phyloP scores from a whole-genome alignment of 2,888 invertebrate genomes.

The Camponotus fellah region DNA sequence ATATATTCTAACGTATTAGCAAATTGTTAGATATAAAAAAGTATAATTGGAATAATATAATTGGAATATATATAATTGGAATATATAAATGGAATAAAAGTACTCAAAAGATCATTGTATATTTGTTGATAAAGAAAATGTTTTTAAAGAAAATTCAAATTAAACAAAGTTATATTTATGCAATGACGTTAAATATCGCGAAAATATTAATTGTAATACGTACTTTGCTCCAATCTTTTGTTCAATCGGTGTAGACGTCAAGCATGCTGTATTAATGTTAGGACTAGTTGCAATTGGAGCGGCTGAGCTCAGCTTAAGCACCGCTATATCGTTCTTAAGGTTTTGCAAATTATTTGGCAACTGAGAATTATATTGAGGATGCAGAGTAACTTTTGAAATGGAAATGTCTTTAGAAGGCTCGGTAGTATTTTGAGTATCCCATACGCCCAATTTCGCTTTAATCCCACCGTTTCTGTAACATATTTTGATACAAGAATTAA shows the following conservation, averaged over 20 bases:
- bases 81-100: background rate
- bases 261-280: conserved; percentile 87
- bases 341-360: conserved; percentile 86
- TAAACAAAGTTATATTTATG: background rate
- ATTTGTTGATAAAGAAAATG: background rate
- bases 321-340: conserved; percentile 93
- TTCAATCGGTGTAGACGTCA: conserved; percentile 83
- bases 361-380: conserved; percentile 89
- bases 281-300: conserved; percentile 84
- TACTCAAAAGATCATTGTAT: background rate
- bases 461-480: conserved; percentile 83
- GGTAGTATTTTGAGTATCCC: conserved; percentile 90
- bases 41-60: too few relatives aligned
- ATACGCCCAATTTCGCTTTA: conserved; percentile 92
- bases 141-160: background rate
- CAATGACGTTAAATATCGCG: background rate
- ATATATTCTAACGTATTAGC: background rate
- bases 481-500: background rate
- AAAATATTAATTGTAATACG: conserved; percentile 3
- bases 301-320: conserved; percentile 89
- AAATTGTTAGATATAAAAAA: background rate
- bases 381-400: conserved; percentile 88
- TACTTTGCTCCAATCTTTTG: conserved; percentile 79
- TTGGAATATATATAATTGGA: too few relatives aligned
- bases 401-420: conserved; percentile 90